Base-by-base conservation (phyloP, 2,797 vertebrate genomes). In the Nyctibius grandis region DNA sequence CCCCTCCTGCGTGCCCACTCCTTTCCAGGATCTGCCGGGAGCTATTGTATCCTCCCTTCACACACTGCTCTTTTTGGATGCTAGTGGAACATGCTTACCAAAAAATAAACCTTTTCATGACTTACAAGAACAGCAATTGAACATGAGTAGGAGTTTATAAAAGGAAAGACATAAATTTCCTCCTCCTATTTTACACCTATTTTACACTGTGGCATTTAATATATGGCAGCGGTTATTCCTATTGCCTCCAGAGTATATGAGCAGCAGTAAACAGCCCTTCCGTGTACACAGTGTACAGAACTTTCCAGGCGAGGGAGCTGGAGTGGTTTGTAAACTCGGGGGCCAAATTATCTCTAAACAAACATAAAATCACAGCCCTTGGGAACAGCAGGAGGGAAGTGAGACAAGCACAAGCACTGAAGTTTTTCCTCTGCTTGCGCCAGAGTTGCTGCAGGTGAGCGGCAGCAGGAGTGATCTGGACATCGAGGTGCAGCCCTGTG, bases 311-410 rank as follows among this genome's bases (percentile, higher is more conserved):
- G 44, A 50, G 74, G 73, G 77, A 94, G 72, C 60, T 50, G 78
- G 63, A 95, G 92, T 31, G 42, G n/a, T 25, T 88, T 77, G 86
- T 87, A 83, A 96, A 81, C 90, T 59, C 68, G n/a, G 54, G n/a
- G 85, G 44, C 73, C 23, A 80, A 95, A 95, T 95, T 78, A 90
- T 69, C 93, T 92, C 93, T 69, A 87, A 93, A 88, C 91, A 91
- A 88, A 85, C 88, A 79, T 5, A 48, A 91, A 91, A 91, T 57
- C 88, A 47, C 72, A 94, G 88, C 88, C 85, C 48, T 45, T 22
- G 64, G 68, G 82, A 83, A 54, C 1, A 89, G 63, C 18, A 53
- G 47, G 74, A 53, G 63, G 50, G 72, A 60, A n/a, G 80, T 2
- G 4, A 74, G 48, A 18, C 36, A 28, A 44, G 26, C 53, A 28